Evolutionary conservation across 2,888 invertebrate species (phyloP).

Genomic region (Carpatolechia fugitivella): DNA sequence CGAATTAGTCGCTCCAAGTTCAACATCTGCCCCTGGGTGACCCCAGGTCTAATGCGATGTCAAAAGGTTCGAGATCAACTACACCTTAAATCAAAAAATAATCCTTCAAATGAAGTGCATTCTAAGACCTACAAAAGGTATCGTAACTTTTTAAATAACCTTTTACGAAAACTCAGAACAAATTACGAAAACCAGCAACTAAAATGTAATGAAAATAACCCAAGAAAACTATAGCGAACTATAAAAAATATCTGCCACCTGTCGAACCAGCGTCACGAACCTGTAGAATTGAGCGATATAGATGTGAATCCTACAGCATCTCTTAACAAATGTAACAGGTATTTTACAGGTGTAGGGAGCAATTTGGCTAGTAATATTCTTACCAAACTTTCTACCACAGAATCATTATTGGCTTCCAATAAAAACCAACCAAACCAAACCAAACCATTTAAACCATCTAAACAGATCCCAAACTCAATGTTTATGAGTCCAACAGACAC

Average conservation of each 20-base stretch:
- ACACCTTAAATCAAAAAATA: not conserved
- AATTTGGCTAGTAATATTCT: not conserved
- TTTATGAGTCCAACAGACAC: not conserved
- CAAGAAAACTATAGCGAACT: not conserved
- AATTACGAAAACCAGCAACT: not conserved
- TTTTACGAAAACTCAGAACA: not conserved
- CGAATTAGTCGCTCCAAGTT: not conserved
- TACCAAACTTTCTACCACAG: not conserved
- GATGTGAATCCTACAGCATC: not conserved
- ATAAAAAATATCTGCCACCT: not conserved
- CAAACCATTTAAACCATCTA: not conserved
- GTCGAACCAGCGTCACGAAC: not conserved
- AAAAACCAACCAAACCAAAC: no score
- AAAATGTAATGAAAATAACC: not conserved
- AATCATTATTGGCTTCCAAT: not conserved
- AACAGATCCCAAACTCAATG: not conserved
- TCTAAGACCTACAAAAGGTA: not conserved
- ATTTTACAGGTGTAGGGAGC: not conserved
- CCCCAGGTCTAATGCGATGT: conserved; percentile 6
- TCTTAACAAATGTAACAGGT: not conserved
- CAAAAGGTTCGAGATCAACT: not conserved
- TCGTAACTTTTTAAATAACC: not conserved
- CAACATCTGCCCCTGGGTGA: conserved; percentile 1
- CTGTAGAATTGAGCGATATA: not conserved
- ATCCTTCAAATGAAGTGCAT: not conserved